Conservation (phyloP, 2,113 vertebrate species). For the human (Homo sapiens) region DNA sequence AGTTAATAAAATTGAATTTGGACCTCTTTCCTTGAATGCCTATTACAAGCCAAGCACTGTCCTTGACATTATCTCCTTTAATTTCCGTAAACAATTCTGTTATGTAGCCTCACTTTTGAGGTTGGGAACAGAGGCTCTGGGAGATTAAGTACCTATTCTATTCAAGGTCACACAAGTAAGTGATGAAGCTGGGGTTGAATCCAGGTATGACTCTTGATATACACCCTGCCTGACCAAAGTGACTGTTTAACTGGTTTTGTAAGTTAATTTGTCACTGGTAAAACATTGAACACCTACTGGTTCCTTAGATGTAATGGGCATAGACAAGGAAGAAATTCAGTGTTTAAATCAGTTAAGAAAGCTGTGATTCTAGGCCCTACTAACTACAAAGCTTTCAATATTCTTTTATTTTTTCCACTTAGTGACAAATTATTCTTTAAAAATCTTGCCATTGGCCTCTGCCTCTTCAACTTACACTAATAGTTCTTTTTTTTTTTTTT, state of each 20-base stretch:
- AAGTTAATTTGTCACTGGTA: not conserved
- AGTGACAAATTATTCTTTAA: slow-evolving; percentile 14
- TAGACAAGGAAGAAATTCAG: not conserved
- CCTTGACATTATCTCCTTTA: not conserved
- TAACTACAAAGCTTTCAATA: not conserved
- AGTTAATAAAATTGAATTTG: not conserved
- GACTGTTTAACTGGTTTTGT: not conserved
- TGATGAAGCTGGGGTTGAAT: not conserved
- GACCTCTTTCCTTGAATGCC: not conserved
- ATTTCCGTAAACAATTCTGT: not conserved
- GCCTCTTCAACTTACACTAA: not conserved
- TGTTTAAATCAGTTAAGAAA: not conserved
- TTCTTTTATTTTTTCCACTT: not conserved
- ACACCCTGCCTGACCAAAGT: not conserved
- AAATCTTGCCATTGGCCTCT: not conserved
- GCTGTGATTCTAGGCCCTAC: not conserved
- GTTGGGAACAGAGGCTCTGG: not conserved
- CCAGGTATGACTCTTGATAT: not conserved
- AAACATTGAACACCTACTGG: not conserved
- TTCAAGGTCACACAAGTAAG: not conserved
- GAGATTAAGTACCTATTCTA: not conserved
- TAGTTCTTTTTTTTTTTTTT: not conserved
- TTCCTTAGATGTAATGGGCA: not conserved
- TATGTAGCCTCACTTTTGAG: not conserved
- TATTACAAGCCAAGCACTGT: not conserved